phyloP scores from a whole-genome alignment of 2,888 invertebrate species.

The Platycheirus rosarum region DNA sequence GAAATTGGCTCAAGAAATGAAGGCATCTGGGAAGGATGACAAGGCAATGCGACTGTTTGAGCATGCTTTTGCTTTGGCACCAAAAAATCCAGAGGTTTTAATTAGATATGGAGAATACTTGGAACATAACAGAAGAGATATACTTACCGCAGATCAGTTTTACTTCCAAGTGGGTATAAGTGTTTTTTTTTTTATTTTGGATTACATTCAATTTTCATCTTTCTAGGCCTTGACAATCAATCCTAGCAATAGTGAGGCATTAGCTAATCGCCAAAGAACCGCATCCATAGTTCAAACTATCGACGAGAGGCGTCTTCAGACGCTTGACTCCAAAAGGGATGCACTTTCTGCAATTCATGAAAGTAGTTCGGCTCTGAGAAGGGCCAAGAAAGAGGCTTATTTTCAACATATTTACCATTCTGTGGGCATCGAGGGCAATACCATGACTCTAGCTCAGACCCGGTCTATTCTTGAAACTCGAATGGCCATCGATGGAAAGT shows the following conservation, averaged over 20 bases:
- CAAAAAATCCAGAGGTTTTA: slow-evolving; percentile 95
- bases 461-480: slow-evolving; percentile 95
- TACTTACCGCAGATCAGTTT: slow-evolving; percentile 94
- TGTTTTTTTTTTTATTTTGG: too few relatives aligned
- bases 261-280: slow-evolving; percentile 92
- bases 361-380: slow-evolving; percentile 89
- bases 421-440: slow-evolving; percentile 98
- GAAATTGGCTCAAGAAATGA: slow-evolving; percentile 93
- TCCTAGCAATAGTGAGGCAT: slow-evolving; percentile 91
- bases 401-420: slow-evolving; percentile 98
- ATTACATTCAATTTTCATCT: too few relatives aligned
- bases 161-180: slow-evolving; percentile 87
- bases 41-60: slow-evolving; percentile 94
- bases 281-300: slow-evolving; percentile 94
- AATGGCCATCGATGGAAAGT: slow-evolving; percentile 93
- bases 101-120: slow-evolving; percentile 96
- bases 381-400: slow-evolving; percentile 97
- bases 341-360: slow-evolving; percentile 91
- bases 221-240: slow-evolving; percentile 90
- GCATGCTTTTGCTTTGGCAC: slow-evolving; percentile 95
- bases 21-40: slow-evolving; percentile 90
- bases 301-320: slow-evolving; percentile 85
- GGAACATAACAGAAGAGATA: slow-evolving; percentile 92
- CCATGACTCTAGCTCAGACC: slow-evolving; percentile 96
- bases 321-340: slow-evolving; percentile 92